Percentiles rank a stretch among this genome's conserved stretches.
These are phyloP conservation scores for Drosophila kokeensis DNA, from an alignment of 2,888 invertebrate genomes.

Conservation along the genomic window DNA sequence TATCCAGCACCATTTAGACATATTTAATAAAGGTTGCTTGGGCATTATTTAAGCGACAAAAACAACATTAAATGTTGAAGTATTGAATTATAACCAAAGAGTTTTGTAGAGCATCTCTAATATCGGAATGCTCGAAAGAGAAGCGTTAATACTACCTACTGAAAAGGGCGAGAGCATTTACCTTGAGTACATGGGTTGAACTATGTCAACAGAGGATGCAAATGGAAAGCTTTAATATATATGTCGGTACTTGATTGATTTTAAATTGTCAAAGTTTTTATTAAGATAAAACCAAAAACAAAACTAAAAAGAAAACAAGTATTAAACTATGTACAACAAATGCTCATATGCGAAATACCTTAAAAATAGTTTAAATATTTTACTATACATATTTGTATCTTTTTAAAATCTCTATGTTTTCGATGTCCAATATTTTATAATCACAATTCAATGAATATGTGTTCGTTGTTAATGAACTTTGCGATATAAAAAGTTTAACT, in stretches of 20 bases:
- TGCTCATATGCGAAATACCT: slow-evolving; percentile 48
- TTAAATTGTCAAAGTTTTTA: slow-evolving; percentile 59
- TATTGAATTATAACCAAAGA: slow-evolving; percentile 27
- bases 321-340: slow-evolving; percentile 58
- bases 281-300: slow-evolving; percentile 18
- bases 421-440: slow-evolving; percentile 75
- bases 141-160: slow-evolving; percentile 25
- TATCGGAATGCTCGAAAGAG: slow-evolving; percentile 23
- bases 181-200: slow-evolving; percentile 43
- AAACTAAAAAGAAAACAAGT: slow-evolving; percentile 31
- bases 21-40: slow-evolving; percentile 35
- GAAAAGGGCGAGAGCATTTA: slow-evolving; percentile 34
- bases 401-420: slow-evolving; percentile 78
- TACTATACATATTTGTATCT: slow-evolving; percentile 72
- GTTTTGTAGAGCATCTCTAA: slow-evolving; percentile 26
- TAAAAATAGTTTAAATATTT: slow-evolving; percentile 65
- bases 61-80: slow-evolving; percentile 54
- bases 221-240: slow-evolving; percentile 70
- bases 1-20: slow-evolving; percentile 33
- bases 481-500: slow-evolving; percentile 46
- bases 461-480: slow-evolving; percentile 69
- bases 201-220: slow-evolving; percentile 50
- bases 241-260: slow-evolving; percentile 61
- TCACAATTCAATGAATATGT: slow-evolving; percentile 69
- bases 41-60: slow-evolving; percentile 16